A percentile compares a stretch with the other conserved stretches of the same genome.
phyloP scores from a whole-genome alignment of 2,113 vertebrate species.

The Rhinoderma darwinii region DNA sequence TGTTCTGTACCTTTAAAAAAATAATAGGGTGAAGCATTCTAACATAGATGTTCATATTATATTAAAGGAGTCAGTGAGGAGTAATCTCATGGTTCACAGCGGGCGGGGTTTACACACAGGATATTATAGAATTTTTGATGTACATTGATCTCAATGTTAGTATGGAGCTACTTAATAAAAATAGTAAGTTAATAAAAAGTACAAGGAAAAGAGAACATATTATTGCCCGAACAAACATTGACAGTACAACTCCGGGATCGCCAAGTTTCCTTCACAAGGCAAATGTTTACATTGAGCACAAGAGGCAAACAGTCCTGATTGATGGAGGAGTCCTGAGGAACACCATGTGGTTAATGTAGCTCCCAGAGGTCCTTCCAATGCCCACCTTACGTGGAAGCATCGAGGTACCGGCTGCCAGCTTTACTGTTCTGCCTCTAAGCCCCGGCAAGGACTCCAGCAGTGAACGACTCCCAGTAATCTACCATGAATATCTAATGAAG shows the following conservation, averaged over 20 bases:
- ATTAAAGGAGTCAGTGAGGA: too few species aligned
- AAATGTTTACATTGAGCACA: constrained; percentile 24
- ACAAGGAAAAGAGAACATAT: not conserved
- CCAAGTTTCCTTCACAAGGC: not conserved
- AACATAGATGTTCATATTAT: too few species aligned
- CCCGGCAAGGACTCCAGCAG: not conserved
- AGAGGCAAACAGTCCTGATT: not conserved
- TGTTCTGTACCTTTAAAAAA: too few species aligned
- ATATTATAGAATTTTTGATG: too few species aligned
- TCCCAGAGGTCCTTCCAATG: constrained; percentile 41
- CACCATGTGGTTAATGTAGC: constrained; percentile 40
- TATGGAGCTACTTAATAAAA: too few species aligned
- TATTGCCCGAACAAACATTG: constrained; percentile 10
- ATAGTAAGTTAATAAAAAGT: not conserved
- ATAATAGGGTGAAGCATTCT: too few species aligned
- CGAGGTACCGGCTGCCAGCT: not conserved
- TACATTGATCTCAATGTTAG: too few species aligned
- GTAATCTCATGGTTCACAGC: too few species aligned
- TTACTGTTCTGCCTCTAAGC: too few species aligned
- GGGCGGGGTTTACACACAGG: too few species aligned
- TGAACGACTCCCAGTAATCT: not conserved
- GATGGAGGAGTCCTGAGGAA: constrained; percentile 5
- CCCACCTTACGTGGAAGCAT: not conserved
- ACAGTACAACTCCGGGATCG: not conserved
- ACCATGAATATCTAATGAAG: not conserved